A percentile compares a stretch with the other conserved stretches of the same genome.
phyloP scores from a whole-genome alignment of 1,140 invertebrate genomes.

The Ceratina calcarata region DNA sequence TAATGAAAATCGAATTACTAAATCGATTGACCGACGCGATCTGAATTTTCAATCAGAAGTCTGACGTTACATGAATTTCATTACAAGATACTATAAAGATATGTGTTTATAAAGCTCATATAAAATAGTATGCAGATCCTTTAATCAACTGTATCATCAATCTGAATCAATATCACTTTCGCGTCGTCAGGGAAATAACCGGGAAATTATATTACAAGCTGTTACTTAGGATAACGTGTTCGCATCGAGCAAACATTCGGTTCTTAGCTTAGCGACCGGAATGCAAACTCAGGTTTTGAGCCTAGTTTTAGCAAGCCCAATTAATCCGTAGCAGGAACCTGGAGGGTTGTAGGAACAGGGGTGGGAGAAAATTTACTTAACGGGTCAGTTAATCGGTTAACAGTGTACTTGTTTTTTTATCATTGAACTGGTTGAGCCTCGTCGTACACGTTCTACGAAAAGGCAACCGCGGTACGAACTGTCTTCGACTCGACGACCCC shows the following conservation, averaged over 20 bases:
- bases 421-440: too few species aligned
- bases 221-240: background rate
- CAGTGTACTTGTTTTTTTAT: background rate
- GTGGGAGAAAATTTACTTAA: background rate
- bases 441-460: background rate
- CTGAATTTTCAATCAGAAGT: too few species aligned
- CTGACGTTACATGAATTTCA: too few species aligned
- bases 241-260: background rate
- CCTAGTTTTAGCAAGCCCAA: background rate
- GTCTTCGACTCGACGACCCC: constrained; percentile 29
- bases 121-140: too few species aligned
- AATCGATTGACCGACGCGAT: background rate
- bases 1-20: background rate
- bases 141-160: too few species aligned
- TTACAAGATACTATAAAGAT: too few species aligned
- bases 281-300: too few species aligned
- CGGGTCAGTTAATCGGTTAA: background rate
- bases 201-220: background rate
- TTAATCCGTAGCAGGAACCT: background rate
- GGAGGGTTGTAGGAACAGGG: background rate
- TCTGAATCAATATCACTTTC: too few species aligned
- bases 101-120: too few species aligned
- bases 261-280: background rate
- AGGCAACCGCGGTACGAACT: too few species aligned
- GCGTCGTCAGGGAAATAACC: background rate